Evolutionary conservation across 2,797 vertebrate genomes (phyloP), one percentile per base, ranked within the genome.

Genomic region (Sebastes iracundus): DNA sequence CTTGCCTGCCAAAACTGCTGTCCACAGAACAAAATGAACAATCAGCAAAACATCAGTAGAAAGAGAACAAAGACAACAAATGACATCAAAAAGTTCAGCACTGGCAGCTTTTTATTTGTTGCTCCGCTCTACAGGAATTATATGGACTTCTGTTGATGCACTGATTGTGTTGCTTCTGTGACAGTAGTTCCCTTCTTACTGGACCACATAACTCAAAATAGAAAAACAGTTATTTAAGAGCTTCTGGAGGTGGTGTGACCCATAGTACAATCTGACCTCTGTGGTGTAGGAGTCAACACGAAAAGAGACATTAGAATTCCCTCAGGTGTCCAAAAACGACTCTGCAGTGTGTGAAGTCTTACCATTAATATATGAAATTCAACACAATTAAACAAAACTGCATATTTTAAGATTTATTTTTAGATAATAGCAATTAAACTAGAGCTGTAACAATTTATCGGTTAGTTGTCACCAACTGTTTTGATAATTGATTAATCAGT

Each of bases 61-160:
- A 4, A 28, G 16, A 74, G 56, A 70, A 70, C 42, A 59, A 52
- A 75, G 65, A 35, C 28, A 71, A 70, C 14, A 60, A 28, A 72
- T 27, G 14, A 46, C 67, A 64, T 68, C 20, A 56, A 55, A 68
- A 79, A 76, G 12, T 74, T 74, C 33, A 74, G 64, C 28, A 6
- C 11, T 49, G 27, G 60, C 53, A 66, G 13, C 38, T 38, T 75
- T 46, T 77, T 38, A 2, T 27, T 14, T 8, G 8, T 72, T 58
- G 12, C 28, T 33, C 3, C 6, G 2, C 55, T 49, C 46, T 22
- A 30, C 56, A 71, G 38, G 32, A 70, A 35, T 66, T 8, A 16
- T 20, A 6, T 35, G 14, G 13, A 49, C 52, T 20, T 52, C 7
- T 30, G 11, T 7, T 18, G 42, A 18, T 23, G 58, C 11, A 22